Base-by-base conservation (phyloP, 1,140 invertebrate genomes). In the Homarus americanus region DNA sequence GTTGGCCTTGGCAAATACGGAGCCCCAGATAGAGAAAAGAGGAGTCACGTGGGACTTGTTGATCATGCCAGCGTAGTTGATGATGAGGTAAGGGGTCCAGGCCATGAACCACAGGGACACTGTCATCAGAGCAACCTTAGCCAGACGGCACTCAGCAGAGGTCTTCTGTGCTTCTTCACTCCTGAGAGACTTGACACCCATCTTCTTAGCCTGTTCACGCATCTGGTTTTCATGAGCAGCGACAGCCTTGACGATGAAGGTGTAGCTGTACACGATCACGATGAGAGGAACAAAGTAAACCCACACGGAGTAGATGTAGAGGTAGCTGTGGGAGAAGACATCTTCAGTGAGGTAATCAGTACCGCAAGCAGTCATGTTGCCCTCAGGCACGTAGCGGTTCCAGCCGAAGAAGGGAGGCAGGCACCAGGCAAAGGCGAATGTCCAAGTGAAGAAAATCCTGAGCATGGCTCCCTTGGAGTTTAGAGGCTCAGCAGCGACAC, bases 1-100 rank as follows among this genome's bases (percentile, higher is more conserved):
- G 75, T 76, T 76, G 75, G 75, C 75, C 75, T 76, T 76, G 36
- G 75, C 75, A 38, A 76, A 76, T 38, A 76, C 63, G n/a, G n/a
- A 69, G 63, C 63, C 63, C 63, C 63, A 69, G 63, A 69, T 69
- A 28, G 63, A 24, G 7, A 32, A 32, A 38, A 40, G 7, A 20
- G 24, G 75, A 76, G 75, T 24, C 4, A 40, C 12, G 5, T 9
- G 12, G 75, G 34, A 28, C 41, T 32, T 76, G 75, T 0, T 34
- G 36, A 76, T 24, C 75, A 76, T 40, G 75, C 75, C 41, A 3
- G 15, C 36, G 15, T 24, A 76, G 34, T 76, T 76, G 36, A 40
- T 76, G 36, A 76, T 1, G 9, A 76, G 41, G 36, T 76, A 76
- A 12, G 75, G 75, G 2, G 75, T 76, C 75, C 34, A 76, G 15